These are phyloP conservation scores for Phymorhynchus buccinoides DNA, from an alignment of 1,140 invertebrate genomes.

Conservation along the genomic window DNA sequence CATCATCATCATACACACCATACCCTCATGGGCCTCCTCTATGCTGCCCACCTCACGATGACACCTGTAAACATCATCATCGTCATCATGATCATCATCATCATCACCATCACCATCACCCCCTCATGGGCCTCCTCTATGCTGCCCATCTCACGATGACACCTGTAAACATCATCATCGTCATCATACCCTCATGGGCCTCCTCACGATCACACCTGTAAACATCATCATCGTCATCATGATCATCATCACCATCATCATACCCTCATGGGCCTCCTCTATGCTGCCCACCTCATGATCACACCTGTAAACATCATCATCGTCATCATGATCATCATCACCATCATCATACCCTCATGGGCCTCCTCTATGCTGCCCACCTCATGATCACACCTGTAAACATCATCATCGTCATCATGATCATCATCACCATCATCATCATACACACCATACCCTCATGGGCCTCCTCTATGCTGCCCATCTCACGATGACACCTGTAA, in stretches of 20 bases:
- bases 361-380: slow-evolving; percentile 97
- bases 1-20: slow-evolving; percentile 82
- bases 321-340: too few relatives aligned
- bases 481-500: slow-evolving; percentile 93
- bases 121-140: slow-evolving; percentile 99
- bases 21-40: slow-evolving; percentile 98
- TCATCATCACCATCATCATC: too few relatives aligned
- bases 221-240: too few relatives aligned
- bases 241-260: too few relatives aligned
- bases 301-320: slow-evolving; percentile 75
- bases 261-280: not conserved
- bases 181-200: not conserved
- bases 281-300: not conserved
- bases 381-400: slow-evolving; percentile 80
- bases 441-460: slow-evolving; percentile 98
- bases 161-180: slow-evolving; percentile 76
- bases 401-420: too few relatives aligned
- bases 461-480: slow-evolving; percentile 96
- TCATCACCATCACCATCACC: slow-evolving; percentile 88
- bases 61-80: slow-evolving; percentile 77
- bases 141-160: slow-evolving; percentile 96
- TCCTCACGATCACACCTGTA: not conserved
- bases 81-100: slow-evolving; percentile 76
- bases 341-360: slow-evolving; percentile 99
- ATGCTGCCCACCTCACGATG: slow-evolving; percentile 98